Conservation (phyloP, 2,797 vertebrate species). For the Chaetodon trifasciatus region DNA sequence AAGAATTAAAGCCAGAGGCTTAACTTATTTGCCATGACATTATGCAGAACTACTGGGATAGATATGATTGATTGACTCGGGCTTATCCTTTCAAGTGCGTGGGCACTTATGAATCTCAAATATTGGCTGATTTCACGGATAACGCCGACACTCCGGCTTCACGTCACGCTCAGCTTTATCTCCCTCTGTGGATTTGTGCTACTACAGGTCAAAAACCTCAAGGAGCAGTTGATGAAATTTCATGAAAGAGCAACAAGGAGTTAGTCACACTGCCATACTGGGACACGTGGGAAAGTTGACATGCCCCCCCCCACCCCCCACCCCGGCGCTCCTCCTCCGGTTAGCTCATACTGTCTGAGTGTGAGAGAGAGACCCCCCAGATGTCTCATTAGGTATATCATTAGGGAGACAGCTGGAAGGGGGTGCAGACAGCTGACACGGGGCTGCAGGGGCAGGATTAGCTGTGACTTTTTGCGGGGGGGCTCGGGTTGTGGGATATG, state of each 20-base stretch:
- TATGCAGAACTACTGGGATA: slow-evolving; percentile 51
- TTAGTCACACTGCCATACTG: slow-evolving; percentile 62
- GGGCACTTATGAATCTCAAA: slow-evolving; percentile 63
- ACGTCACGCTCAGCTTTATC: slow-evolving; percentile 41
- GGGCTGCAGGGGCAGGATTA: slow-evolving; percentile 78
- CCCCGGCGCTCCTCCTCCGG: background rate
- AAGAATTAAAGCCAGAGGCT: slow-evolving; percentile 59
- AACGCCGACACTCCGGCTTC: slow-evolving; percentile 32
- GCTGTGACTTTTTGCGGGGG: slow-evolving; percentile 53
- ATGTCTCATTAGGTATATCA: slow-evolving; percentile 89
- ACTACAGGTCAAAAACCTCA: slow-evolving; percentile 53
- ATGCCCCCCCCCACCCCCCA: slow-evolving; percentile 21
- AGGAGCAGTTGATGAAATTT: slow-evolving; percentile 68
- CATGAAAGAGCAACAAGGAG: slow-evolving; percentile 59
- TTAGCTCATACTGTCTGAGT: slow-evolving; percentile 59
- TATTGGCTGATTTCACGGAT: slow-evolving; percentile 72
- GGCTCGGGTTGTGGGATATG: slow-evolving; percentile 29
- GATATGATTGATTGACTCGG: slow-evolving; percentile 58
- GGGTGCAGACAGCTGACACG: slow-evolving; percentile 80
- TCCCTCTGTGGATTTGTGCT: slow-evolving; percentile 33
- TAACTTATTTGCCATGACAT: slow-evolving; percentile 62
- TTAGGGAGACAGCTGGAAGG: slow-evolving; percentile 86
- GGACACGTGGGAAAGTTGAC: slow-evolving; percentile 77
- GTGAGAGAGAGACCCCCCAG: slow-evolving; percentile 78
- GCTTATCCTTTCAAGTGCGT: slow-evolving; percentile 60